phyloP scores from a whole-genome alignment of 37 sponge, comb jelly and placozoan genomes.

The Tethya wilhelma region DNA sequence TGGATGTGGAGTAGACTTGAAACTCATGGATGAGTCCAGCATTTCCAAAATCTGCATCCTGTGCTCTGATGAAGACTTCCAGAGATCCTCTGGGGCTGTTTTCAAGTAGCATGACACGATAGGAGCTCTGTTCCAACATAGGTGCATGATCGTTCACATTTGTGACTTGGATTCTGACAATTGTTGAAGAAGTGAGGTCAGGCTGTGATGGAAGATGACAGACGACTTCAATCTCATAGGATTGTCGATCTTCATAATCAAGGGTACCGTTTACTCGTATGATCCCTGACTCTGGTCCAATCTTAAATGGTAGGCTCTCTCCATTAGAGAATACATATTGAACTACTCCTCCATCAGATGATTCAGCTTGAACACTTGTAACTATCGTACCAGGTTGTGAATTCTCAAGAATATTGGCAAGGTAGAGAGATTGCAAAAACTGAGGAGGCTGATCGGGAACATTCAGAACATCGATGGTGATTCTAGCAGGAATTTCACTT shows the following conservation, averaged over 20 bases:
- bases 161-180: conserved; percentile 9
- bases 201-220: conserved; percentile 21
- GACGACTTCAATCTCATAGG: conserved; percentile 23
- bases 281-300: conserved; percentile 26
- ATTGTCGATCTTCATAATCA: conserved; percentile 32
- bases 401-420: conserved; percentile 32
- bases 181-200: conserved; percentile 12
- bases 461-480: conserved; percentile 42
- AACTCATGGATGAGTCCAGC: conserved; percentile 27
- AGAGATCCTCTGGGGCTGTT: conserved; percentile 35
- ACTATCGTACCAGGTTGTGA: conserved; percentile 19
- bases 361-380: conserved; percentile 3
- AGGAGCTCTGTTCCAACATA: conserved; percentile 10
- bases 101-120: conserved; percentile 21
- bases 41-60: conserved; percentile 24
- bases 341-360: conserved; percentile 40
- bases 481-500: conserved; percentile 42
- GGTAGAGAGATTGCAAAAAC: conserved; percentile 24
- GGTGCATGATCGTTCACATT: conserved; percentile 60
- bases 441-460: conserved; percentile 56
- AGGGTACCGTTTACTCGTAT: conserved; percentile 29
- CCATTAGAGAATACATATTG: background rate
- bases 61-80: conserved; percentile 2
- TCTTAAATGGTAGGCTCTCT: conserved; percentile 12
- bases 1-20: conserved; percentile 5